Conservation (phyloP, 2,113 vertebrate genomes). For the Potamarius usumacintae region DNA sequence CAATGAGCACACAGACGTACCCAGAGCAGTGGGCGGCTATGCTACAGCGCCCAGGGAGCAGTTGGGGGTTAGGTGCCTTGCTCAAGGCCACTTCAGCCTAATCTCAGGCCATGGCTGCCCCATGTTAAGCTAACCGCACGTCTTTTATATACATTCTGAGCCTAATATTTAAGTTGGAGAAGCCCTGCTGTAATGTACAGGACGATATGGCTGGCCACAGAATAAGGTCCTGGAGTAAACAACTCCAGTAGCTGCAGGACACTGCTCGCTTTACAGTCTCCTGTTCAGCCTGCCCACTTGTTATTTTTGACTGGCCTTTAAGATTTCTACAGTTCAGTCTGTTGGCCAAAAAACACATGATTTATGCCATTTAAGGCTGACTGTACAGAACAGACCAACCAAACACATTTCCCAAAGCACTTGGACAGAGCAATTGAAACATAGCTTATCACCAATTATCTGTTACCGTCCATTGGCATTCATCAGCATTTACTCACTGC, state of each 20-base stretch:
- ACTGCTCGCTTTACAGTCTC: not conserved
- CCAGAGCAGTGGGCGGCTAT: too few species aligned
- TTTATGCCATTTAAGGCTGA: slow-evolving; percentile 3
- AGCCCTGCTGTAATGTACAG: not conserved
- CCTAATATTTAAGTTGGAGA: not conserved
- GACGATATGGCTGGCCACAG: not conserved
- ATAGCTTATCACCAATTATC: slow-evolving; percentile 8
- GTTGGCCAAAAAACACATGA: slow-evolving; percentile 1
- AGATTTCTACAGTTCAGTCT: slow-evolving; percentile 1
- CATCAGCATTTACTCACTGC: slow-evolving; percentile 14
- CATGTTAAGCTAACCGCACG: too few species aligned
- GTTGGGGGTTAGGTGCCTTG: too few species aligned
- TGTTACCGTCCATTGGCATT: not conserved
- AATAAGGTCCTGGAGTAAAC: not conserved
- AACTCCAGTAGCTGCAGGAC: not conserved
- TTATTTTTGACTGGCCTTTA: not conserved
- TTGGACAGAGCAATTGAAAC: slow-evolving; percentile 16
- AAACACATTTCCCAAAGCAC: not conserved
- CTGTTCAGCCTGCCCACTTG: slow-evolving; percentile 4
- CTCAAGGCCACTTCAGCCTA: too few species aligned
- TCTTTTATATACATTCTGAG: not conserved
- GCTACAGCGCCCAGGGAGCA: too few species aligned
- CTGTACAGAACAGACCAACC: not conserved
- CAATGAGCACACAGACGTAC: too few species aligned
- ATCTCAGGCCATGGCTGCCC: too few species aligned